phyloP scores from a whole-genome alignment of 2,888 invertebrate genomes.

The Lamproptera curius region DNA sequence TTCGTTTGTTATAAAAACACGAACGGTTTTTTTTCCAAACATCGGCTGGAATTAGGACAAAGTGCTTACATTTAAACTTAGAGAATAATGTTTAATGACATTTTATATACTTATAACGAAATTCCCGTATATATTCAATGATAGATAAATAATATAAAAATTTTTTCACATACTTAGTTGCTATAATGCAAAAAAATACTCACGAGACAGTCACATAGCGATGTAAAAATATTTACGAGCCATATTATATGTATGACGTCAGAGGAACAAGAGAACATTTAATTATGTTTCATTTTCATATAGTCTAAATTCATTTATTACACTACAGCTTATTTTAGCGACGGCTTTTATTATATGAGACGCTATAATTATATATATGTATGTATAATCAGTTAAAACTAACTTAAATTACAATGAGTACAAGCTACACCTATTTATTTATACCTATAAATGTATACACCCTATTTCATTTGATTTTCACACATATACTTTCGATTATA shows the following conservation, averaged over 20 bases:
- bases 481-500: constrained; percentile 23
- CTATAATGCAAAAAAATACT: constrained; percentile 5
- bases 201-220: neutral
- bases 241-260: constrained; percentile 7
- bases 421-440: constrained; percentile 13
- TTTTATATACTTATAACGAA: neutral
- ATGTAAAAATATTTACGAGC: constrained; percentile 5
- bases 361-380: constrained; percentile 29
- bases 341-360: constrained; percentile 43
- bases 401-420: constrained; percentile 25
- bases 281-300: constrained; percentile 18
- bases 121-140: neutral
- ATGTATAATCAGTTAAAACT: constrained; percentile 28
- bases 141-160: neutral
- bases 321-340: constrained; percentile 22
- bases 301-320: constrained; percentile 14
- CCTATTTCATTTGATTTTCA: too few relatives aligned
- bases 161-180: neutral
- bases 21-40: too few relatives aligned
- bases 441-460: constrained; percentile 20
- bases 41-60: neutral
- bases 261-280: constrained; percentile 26
- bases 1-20: too few relatives aligned
- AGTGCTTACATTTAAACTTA: neutral
- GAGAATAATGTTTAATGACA: neutral